Base-by-base conservation (phyloP, 2,888 invertebrate species). In the Dascillus cervinus region DNA sequence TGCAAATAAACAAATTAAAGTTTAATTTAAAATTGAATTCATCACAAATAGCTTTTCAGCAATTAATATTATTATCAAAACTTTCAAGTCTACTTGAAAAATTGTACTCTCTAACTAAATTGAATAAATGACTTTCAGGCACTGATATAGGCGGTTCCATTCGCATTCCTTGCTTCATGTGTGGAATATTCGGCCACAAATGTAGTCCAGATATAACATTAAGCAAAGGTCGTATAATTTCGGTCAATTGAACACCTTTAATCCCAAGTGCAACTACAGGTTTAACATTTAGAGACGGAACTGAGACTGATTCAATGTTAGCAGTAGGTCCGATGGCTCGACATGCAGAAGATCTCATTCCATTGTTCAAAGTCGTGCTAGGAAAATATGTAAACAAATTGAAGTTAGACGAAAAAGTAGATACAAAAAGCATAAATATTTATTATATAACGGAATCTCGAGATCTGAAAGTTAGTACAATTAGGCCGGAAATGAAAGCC, bases 71-170 rank as follows among this genome's bases (percentile, higher is more conserved):
- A n/a, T n/a, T n/a, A n/a, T n/a, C n/a, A n/a, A n/a, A n/a, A n/a
- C n/a, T n/a, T n/a, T n/a, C n/a, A n/a, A n/a, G n/a, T n/a, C n/a
- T n/a, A n/a, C n/a, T n/a, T n/a, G n/a, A n/a, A n/a, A n/a, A n/a
- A n/a, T n/a, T n/a, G n/a, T n/a, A n/a, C n/a, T n/a, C n/a, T n/a
- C n/a, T n/a, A n/a, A n/a, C n/a, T n/a, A n/a, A n/a, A n/a, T n/a
- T n/a, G n/a, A n/a, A n/a, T n/a, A n/a, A n/a, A n/a, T 4, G 17
- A 13, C 20, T 47, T 51, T 25, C 44, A 76, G 77, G 80, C 13
- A 83, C 85, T 0, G 97, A 97, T 60, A 94, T 97, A 50, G 96
- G 95, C n/a, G 97, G 97, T 0, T 94, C 94, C 3, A 86, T 90
- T 25, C 76, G 97, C 15, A 89, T 92, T 75, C 94, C 94, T 0